Base-by-base conservation (phyloP, 2,797 vertebrate genomes). In the Fistularia tabacaria region DNA sequence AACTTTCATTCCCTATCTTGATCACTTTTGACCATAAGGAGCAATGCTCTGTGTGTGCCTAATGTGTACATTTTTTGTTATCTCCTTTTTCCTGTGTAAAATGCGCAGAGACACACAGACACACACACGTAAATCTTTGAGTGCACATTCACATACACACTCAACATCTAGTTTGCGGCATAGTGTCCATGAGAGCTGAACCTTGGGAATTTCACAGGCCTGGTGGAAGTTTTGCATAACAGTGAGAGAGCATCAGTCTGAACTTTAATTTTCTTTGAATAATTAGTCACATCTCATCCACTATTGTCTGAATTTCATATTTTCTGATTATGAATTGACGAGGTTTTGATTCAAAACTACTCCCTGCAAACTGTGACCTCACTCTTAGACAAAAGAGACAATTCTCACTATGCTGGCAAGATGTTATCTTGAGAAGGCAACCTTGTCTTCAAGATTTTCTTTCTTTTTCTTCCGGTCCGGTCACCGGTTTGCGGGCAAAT, bases 161-260 rank as follows among this genome's bases (percentile, higher is more conserved):
- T 37, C 48, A n/a, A 11, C 8, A n/a, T 51, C 36, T 14, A 15
- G 3, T n/a, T 37, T 10, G 15, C n/a, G 41, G 59, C 61, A 41
- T 49, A 36, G 45, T 36, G 7, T 67, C n/a, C n/a, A n/a, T n/a
- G n/a, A 49, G 68, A 51, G 51, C 52, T 38, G 47, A 9, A 12
- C 1, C 14, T n/a, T 12, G 10, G 60, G 80, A 87, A 89, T 89
- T 55, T 87, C 77, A 70, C 76, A 52, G 11, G 36, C 15, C 14
- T 37, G 37, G 50, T 54, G 57, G 52, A 86, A 64, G 56, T 87
- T 83, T 79, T 8, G 57, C 85, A 80, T 0, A 41, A 7, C 7
- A 53, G 68, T 69, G 83, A 49, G 11, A 78, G 64, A 49, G 36
- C 42, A 56, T 9, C 50, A 37, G 48, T 8, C 41, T 11, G 12